phyloP scores from a whole-genome alignment of 2,113 vertebrate species.

The Oostethus manadensis region DNA sequence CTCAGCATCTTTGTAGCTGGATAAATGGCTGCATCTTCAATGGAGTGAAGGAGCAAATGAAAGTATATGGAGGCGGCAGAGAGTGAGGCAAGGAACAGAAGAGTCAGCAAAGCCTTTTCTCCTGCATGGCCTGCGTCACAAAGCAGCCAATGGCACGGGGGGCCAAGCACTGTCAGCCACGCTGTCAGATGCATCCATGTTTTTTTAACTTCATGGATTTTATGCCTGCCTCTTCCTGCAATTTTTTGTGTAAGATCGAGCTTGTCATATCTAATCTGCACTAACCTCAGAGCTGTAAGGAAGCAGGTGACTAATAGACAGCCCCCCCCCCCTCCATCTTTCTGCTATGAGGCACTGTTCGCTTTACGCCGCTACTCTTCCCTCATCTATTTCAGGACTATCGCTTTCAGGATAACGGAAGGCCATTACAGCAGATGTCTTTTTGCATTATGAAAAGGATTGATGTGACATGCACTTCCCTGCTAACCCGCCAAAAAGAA shows the following conservation, averaged over 20 bases:
- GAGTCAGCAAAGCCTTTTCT: slow-evolving; percentile 62
- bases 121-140: slow-evolving; percentile 33
- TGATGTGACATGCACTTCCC: slow-evolving; percentile 37
- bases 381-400: slow-evolving; percentile 49
- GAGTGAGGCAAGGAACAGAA: slow-evolving; percentile 44
- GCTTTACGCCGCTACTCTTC: slow-evolving; percentile 19
- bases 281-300: slow-evolving; percentile 32
- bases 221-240: slow-evolving; percentile 1
- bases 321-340: slow-evolving; percentile 18
- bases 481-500: slow-evolving; percentile 34
- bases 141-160: slow-evolving; percentile 41
- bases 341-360: slow-evolving; percentile 24
- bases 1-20: slow-evolving; percentile 20
- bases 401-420: slow-evolving; percentile 47
- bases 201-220: slow-evolving; percentile 32
- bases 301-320: slow-evolving; percentile 41
- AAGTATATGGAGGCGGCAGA: slow-evolving; percentile 24
- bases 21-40: slow-evolving; percentile 23
- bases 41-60: slow-evolving; percentile 33
- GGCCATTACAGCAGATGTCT: slow-evolving; percentile 40
- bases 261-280: slow-evolving; percentile 40
- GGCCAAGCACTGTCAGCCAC: slow-evolving; percentile 50
- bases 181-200: slow-evolving; percentile 46
- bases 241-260: slow-evolving; percentile 21
- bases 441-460: slow-evolving; percentile 57